Conservation (phyloP, 1,140 invertebrate species). For the Elysia chlorotica region DNA sequence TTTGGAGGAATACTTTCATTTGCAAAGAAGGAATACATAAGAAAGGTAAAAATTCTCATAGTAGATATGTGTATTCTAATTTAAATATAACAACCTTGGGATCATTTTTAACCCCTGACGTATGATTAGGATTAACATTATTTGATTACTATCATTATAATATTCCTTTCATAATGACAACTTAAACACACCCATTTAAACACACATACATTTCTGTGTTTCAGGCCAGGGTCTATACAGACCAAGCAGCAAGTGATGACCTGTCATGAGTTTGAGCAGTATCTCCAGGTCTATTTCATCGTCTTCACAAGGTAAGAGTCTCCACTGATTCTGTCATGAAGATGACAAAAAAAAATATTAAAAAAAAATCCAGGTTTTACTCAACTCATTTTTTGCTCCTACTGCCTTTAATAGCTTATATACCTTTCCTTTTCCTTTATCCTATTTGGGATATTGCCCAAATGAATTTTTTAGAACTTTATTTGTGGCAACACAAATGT, state of each 20-base stretch:
- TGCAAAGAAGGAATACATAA: no score
- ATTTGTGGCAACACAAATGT: background rate
- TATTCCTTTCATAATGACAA: no score
- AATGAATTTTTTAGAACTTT: no score
- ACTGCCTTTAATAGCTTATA: background rate
- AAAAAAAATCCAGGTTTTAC: background rate
- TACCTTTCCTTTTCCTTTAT: background rate
- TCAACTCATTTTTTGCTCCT: background rate
- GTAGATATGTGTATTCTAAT: no score
- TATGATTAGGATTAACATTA: no score
- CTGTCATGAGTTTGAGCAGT: slow-evolving; percentile 82
- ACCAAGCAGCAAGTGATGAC: slow-evolving; percentile 80
- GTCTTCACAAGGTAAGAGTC: no score
- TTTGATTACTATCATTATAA: no score
- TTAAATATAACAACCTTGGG: no score
- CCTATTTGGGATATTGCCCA: background rate
- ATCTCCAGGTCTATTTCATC: slow-evolving; percentile 78
- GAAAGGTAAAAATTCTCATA: no score
- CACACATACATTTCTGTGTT: slow-evolving; percentile 25
- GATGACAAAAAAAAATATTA: background rate
- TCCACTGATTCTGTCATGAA: slow-evolving; percentile 34
- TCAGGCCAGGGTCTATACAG: slow-evolving; percentile 76
- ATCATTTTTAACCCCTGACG: no score
- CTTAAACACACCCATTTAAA: no score
- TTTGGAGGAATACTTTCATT: no score